These are phyloP conservation scores for Hirundo rustica DNA, from an alignment of 2,797 vertebrate genomes.

Conservation along the genomic window DNA sequence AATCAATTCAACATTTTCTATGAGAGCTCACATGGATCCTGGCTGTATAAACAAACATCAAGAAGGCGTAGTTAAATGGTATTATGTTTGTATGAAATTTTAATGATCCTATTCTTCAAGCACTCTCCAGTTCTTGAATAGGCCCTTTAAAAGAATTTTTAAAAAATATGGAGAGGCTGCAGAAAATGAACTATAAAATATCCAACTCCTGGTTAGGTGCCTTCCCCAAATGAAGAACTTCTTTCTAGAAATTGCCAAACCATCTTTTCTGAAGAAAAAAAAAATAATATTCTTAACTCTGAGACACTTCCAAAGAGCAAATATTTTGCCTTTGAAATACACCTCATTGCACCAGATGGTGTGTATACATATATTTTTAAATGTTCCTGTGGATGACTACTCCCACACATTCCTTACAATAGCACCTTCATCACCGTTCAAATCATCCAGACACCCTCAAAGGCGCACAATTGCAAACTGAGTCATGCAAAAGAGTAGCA, in stretches of 20 bases:
- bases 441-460: constrained; percentile 42
- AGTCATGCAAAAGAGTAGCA: constrained; percentile 39
- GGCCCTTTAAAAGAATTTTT: background rate
- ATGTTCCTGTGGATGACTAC: constrained; percentile 59
- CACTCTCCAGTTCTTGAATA: background rate
- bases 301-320: constrained; percentile 41
- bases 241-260: constrained; percentile 33
- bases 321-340: constrained; percentile 59
- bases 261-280: background rate
- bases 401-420: constrained; percentile 59
- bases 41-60: constrained; percentile 8
- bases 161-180: background rate
- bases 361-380: constrained; percentile 45
- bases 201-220: background rate
- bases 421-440: constrained; percentile 42
- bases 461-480: constrained; percentile 46
- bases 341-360: constrained; percentile 67
- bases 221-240: background rate
- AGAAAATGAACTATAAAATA: background rate
- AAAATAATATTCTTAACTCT: background rate
- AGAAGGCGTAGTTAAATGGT: background rate
- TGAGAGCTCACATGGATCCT: background rate
- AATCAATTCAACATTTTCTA: background rate
- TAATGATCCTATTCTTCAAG: constrained; percentile 16
- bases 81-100: constrained; percentile 15